Evolutionary conservation across 1,140 invertebrate genomes (phyloP), one percentile per base, ranked within the genome.

Genomic region (Tetramorium parvispinum): DNA sequence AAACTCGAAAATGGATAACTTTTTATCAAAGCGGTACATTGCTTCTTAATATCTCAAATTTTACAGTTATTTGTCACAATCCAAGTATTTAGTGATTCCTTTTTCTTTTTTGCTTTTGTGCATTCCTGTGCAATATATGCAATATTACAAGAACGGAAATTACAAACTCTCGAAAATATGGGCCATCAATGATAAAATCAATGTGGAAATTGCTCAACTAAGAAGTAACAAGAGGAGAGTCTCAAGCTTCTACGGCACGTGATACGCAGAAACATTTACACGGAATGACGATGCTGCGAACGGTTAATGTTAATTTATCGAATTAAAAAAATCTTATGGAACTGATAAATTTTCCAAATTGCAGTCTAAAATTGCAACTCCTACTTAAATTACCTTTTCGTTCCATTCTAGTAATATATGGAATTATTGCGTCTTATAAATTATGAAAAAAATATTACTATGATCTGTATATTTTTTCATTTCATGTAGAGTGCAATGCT

Each of bases 221-320:
- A 11, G 27, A 51, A 32, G 53, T 24, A 53, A 37, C 27, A n/a
- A 21, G n/a, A 21, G 3, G 11, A 7, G 18, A 21, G 8, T 21
- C 32, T 75, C 51, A 21, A n/a, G 32, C 24, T 75, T 55, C 37
- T 16, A 27, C 46, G 24, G 8, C n/a, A 37, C 27, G 49, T 21
- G 6, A 73, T 73, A 55, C 32, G 46, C n/a, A 55, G 51, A 18
- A 37, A 73, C 40, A 11, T 24, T 75, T 37, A 46, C 46, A 40
- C 11, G 32, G 11, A 55, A 57, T 11, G 11, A 16, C 70, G 51
- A 40, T 6, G 32, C 70, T 75, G 51, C 51, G 11, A 11, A 55
- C 18, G 27, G 51, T 75, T 75, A 55, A 75, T 75, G 43, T 63
- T 78, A 63, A 78, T 78, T 78, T 65, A 65, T 32, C 63, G 40